phyloP scores from a whole-genome alignment of 2,888 invertebrate genomes.

The Cheilosia impressa region DNA sequence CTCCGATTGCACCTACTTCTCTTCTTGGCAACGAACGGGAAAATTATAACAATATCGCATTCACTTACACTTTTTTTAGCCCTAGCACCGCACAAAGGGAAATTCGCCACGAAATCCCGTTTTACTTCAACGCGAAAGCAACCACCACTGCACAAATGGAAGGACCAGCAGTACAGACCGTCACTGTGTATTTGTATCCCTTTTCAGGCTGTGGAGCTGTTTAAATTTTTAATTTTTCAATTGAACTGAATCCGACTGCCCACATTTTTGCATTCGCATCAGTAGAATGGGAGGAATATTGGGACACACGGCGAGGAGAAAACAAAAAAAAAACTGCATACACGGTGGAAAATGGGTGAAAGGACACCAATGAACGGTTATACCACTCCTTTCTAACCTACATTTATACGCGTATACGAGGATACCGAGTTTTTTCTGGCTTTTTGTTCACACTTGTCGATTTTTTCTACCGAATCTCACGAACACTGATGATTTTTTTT shows the following conservation, averaged over 20 bases:
- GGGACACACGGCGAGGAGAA: conserved; percentile 34
- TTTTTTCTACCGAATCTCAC: conserved; percentile 7
- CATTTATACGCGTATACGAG: conserved; percentile 50
- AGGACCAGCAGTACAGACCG: conserved; percentile 10
- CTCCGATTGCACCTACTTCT: conserved; percentile 16
- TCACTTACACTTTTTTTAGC: conserved; percentile 6
- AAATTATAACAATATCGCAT: conserved; percentile 4
- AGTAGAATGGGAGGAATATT: neutral
- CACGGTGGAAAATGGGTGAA: conserved; percentile 46
- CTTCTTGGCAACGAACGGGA: neutral
- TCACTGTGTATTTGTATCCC: conserved; percentile 17
- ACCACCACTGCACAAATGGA: conserved; percentile 10
- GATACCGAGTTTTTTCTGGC: conserved; percentile 42
- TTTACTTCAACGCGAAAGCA: conserved; percentile 13
- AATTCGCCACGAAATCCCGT: conserved; percentile 46
- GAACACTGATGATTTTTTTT: neutral
- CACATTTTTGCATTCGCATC: conserved; percentile 10
- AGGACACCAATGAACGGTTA: conserved; percentile 65
- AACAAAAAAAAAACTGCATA: conserved; percentile 36
- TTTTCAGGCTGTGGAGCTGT: conserved; percentile 13
- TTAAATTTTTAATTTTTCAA: conserved; percentile 51
- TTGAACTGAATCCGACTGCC: conserved; percentile 11
- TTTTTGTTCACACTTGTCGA: conserved; percentile 4
- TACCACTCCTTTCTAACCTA: conserved; percentile 72
- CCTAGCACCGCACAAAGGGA: conserved; percentile 15